Conservation (phyloP, 2,888 invertebrate species). For the Folsomia manolachei region DNA sequence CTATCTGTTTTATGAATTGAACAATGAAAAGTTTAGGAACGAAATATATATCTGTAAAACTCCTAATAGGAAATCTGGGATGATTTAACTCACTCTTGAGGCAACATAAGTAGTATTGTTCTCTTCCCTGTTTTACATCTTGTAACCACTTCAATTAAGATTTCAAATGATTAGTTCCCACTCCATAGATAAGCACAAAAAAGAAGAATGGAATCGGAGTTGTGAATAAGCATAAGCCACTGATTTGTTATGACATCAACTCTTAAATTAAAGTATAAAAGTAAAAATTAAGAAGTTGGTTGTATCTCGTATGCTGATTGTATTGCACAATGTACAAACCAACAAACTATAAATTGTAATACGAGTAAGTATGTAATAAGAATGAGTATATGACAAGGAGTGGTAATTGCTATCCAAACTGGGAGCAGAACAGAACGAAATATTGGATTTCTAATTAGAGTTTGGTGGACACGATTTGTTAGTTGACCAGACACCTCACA, state of each 20-base stretch:
- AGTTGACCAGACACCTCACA: no score
- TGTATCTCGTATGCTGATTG: no score
- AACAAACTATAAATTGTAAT: background rate
- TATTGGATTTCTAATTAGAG: background rate
- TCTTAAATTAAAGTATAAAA: background rate
- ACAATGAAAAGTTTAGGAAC: no score
- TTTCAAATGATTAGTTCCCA: background rate
- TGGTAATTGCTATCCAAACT: background rate
- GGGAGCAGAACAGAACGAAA: background rate
- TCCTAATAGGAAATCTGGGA: background rate
- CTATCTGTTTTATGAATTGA: no score
- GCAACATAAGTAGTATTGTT: background rate
- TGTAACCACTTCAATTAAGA: background rate
- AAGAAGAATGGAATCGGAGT: background rate
- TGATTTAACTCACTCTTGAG: background rate
- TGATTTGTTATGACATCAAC: background rate
- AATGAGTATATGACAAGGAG: background rate
- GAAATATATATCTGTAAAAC: background rate
- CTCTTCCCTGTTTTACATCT: background rate
- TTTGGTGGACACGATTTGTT: background rate
- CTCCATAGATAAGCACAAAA: background rate
- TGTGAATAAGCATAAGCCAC: background rate
- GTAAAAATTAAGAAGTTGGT: background rate
- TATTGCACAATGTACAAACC: no score
- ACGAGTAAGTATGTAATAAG: background rate